These are phyloP conservation scores for Agriopis marginaria DNA, from an alignment of 2,888 invertebrate species.

Conservation along the genomic window DNA sequence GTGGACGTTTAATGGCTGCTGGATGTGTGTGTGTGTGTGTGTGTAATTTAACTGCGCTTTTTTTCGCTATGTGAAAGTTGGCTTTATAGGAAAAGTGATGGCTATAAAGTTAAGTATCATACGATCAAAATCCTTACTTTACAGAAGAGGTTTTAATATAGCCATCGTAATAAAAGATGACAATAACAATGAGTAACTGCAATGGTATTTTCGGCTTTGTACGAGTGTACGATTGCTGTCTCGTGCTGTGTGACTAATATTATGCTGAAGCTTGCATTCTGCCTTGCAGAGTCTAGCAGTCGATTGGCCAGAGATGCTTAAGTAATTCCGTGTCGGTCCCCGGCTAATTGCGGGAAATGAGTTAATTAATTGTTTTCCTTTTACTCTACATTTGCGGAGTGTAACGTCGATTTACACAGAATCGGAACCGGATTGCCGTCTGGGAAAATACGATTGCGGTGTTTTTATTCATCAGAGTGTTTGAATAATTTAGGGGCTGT, in stretches of 20 bases:
- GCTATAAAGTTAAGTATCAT: too few relatives aligned
- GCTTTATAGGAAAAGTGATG: too few relatives aligned
- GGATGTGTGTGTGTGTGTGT: too few relatives aligned
- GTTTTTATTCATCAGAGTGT: conserved; percentile 13
- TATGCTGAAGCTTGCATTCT: conserved; percentile 16
- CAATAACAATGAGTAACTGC: too few relatives aligned
- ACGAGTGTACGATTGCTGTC: too few relatives aligned
- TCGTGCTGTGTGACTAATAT: neutral
- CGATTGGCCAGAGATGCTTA: conserved; percentile 75
- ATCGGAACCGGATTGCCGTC: conserved; percentile 33
- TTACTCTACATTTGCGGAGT: conserved; percentile 67
- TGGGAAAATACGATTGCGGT: conserved; percentile 23
- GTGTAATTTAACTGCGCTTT: too few relatives aligned
- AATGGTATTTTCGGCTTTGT: too few relatives aligned
- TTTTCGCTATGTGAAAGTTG: too few relatives aligned
- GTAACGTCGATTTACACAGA: conserved; percentile 47
- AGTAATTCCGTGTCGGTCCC: conserved; percentile 77
- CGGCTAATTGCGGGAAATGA: conserved; percentile 80
- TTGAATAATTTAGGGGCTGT: conserved; percentile 22
- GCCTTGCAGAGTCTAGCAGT: conserved; percentile 45
- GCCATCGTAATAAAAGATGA: too few relatives aligned
- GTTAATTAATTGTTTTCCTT: conserved; percentile 82
- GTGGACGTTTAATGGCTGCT: too few relatives aligned
- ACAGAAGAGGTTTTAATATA: too few relatives aligned
- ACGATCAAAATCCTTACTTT: too few relatives aligned